Evolutionary conservation across 2,113 vertebrate species (phyloP).

Genomic region (Laterallus jamaicensis): DNA sequence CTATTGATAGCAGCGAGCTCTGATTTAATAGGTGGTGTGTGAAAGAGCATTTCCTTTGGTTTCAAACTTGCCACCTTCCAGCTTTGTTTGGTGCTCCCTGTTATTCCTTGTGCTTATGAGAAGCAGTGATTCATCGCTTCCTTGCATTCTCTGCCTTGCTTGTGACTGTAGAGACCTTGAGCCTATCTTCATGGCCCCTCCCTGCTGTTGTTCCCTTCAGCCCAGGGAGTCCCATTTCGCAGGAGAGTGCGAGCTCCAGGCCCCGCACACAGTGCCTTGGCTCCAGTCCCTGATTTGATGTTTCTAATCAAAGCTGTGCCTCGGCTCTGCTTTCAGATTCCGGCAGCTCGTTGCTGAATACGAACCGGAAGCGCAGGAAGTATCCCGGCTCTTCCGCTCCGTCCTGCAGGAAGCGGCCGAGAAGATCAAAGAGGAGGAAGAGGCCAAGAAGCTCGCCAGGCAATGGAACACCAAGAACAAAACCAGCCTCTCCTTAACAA

Average conservation of each 20-base stretch:
- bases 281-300: neutral
- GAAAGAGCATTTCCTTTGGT: slow-evolving; percentile 5
- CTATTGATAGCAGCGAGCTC: neutral
- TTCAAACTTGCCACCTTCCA: neutral
- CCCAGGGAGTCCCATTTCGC: neutral
- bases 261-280: neutral
- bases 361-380: slow-evolving; percentile 89
- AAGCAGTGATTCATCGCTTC: slow-evolving; percentile 20
- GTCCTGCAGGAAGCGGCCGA: slow-evolving; percentile 88
- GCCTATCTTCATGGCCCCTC: neutral
- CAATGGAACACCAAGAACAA: slow-evolving; percentile 92
- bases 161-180: slow-evolving; percentile 8
- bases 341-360: slow-evolving; percentile 85
- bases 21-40: neutral
- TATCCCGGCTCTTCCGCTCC: slow-evolving; percentile 86
- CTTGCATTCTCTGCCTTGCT: neutral
- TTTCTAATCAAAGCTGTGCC: slow-evolving; percentile 46
- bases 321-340: slow-evolving; percentile 80
- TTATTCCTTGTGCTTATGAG: neutral
- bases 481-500: slow-evolving; percentile 82
- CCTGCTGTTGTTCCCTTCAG: neutral
- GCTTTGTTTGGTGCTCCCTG: slow-evolving; percentile 1
- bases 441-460: slow-evolving; percentile 81
- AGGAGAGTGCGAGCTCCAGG: neutral
- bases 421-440: slow-evolving; percentile 87